A percentile compares a stretch with the other conserved stretches of the same genome.
These are phyloP conservation scores for Fukomys damarensis DNA, from an alignment of 2,113 vertebrate species.

Conservation along the genomic window DNA sequence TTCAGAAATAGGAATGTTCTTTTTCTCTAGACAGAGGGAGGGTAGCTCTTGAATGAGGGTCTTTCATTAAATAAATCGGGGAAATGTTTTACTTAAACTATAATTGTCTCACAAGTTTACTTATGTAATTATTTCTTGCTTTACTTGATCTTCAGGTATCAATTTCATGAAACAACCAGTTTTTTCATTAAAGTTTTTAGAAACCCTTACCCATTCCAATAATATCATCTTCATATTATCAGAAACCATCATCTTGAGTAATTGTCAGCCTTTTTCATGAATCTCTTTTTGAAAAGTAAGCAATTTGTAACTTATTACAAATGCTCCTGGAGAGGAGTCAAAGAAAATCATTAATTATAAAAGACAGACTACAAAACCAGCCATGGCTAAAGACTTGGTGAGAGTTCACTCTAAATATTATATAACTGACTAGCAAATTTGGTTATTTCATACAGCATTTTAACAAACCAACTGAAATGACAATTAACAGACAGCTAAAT, in stretches of 20 bases:
- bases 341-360: neutral
- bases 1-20: neutral
- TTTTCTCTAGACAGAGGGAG: neutral
- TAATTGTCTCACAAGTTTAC: neutral
- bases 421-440: neutral
- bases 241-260: neutral
- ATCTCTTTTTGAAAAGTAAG: neutral
- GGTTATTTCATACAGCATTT: neutral
- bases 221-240: neutral
- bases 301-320: neutral
- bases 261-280: neutral
- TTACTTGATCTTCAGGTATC: neutral
- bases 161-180: neutral
- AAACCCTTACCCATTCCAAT: neutral
- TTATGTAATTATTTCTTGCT: neutral
- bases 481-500: neutral
- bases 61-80: neutral
- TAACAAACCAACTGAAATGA: neutral
- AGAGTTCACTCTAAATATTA: neutral
- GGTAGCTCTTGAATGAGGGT: neutral
- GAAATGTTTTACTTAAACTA: neutral
- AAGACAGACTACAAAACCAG: neutral
- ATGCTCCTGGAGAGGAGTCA: neutral
- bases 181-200: neutral
- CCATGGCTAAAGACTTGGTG: neutral